These are phyloP conservation scores for Chaenocephalus aceratus DNA, from an alignment of 2,113 vertebrate genomes.

Conservation along the genomic window DNA sequence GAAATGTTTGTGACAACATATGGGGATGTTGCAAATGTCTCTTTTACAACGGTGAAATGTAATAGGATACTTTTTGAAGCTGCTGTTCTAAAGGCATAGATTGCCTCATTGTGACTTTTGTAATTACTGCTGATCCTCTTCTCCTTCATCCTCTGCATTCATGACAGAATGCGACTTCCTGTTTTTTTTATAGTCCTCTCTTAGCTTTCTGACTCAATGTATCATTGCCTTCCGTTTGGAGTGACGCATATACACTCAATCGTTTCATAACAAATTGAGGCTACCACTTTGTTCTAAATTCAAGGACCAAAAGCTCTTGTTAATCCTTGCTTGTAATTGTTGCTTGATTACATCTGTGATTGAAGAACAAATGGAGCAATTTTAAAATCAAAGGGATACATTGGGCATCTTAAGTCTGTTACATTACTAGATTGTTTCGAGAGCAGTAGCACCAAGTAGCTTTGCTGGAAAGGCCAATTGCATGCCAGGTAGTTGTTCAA, in stretches of 20 bases:
- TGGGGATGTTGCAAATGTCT: not conserved
- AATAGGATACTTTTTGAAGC: not conserved
- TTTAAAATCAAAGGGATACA: conserved; percentile 11
- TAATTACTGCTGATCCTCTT: not conserved
- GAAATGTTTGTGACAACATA: not conserved
- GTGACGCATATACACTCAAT: conserved; percentile 10
- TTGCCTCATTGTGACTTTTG: not conserved
- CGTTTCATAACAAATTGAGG: not conserved
- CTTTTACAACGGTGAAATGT: not conserved
- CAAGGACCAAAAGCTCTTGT: not conserved
- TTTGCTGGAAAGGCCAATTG: not conserved
- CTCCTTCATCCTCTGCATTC: conserved; percentile 6
- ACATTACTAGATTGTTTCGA: conserved; percentile 41
- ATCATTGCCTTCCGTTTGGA: not conserved
- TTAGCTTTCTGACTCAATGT: not conserved
- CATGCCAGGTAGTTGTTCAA: conserved; percentile 3
- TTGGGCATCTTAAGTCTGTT: conserved; percentile 36
- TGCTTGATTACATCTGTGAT: not conserved
- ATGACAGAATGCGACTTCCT: conserved; percentile 15
- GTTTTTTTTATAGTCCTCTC: conserved; percentile 1
- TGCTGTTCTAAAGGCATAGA: not conserved
- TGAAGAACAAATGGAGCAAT: not conserved
- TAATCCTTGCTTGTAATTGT: not conserved
- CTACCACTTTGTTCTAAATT: not conserved
- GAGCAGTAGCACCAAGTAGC: no score